Conservation (phyloP, 2,113 vertebrate species). For the Centrocercus urophasianus region DNA sequence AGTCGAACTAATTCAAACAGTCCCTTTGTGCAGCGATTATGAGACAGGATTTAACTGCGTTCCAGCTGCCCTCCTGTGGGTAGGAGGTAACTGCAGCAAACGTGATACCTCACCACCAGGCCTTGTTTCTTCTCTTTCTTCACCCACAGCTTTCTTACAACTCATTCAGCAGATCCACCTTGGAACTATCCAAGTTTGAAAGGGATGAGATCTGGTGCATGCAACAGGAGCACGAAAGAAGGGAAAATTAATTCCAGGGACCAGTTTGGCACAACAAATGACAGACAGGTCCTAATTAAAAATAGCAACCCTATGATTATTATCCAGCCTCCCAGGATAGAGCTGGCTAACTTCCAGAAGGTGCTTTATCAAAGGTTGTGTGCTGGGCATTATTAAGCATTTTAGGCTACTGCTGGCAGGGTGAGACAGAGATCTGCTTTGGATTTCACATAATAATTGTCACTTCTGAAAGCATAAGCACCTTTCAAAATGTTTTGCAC, state of each 20-base stretch:
- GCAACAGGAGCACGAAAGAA: background rate
- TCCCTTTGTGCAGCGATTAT: fast-evolving
- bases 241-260: background rate
- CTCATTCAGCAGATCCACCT: background rate
- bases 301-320: background rate
- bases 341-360: background rate
- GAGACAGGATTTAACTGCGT: background rate
- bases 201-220: background rate
- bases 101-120: fast-evolving
- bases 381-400: background rate
- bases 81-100: slow-evolving; percentile 45
- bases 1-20: background rate
- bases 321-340: background rate
- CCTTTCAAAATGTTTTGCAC: fast-evolving
- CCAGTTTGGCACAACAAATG: background rate
- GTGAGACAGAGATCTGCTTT: background rate
- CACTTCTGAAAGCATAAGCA: background rate
- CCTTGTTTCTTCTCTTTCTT: background rate
- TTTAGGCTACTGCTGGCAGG: background rate
- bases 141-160: background rate
- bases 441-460: background rate
- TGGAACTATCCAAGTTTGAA: fast-evolving
- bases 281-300: background rate
- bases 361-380: background rate
- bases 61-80: slow-evolving; percentile 63